Evolutionary conservation across 1,140 invertebrate species (phyloP).

Genomic region (Cherax quadricarinatus): DNA sequence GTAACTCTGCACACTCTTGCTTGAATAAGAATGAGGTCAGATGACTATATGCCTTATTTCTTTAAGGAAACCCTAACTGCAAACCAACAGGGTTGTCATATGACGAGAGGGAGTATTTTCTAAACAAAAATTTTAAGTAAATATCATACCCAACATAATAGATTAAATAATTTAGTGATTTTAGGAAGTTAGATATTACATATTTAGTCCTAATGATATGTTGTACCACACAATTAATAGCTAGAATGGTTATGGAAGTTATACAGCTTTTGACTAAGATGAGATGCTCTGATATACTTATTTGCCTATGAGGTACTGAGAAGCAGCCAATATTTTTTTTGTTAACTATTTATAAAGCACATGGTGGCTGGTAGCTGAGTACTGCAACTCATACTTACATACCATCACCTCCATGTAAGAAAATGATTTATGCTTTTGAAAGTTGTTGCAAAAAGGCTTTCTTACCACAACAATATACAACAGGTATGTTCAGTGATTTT

Average conservation of each 20-base stretch:
- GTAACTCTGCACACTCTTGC: background rate
- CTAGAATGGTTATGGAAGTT: background rate
- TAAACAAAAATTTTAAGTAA: background rate
- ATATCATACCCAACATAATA: background rate
- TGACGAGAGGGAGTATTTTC: background rate
- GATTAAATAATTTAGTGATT: background rate
- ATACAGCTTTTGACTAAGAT: background rate
- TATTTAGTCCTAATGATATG: constrained; percentile 1
- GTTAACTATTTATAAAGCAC: background rate
- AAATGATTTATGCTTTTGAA: background rate
- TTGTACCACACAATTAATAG: background rate
- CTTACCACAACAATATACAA: background rate
- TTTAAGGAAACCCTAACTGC: background rate
- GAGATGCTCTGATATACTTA: background rate
- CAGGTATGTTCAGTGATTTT: background rate
- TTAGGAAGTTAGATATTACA: background rate
- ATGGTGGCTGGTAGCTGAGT: background rate
- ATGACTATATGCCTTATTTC: background rate
- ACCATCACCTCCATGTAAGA: background rate
- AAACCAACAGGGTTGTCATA: background rate
- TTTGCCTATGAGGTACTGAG: background rate
- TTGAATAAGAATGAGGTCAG: background rate
- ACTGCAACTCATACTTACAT: background rate
- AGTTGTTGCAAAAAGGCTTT: background rate
- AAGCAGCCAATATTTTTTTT: background rate